A percentile compares a stretch with the other conserved stretches of the same genome.
phyloP scores from a whole-genome alignment of 2,113 vertebrate genomes.

The Cavia aperea region DNA sequence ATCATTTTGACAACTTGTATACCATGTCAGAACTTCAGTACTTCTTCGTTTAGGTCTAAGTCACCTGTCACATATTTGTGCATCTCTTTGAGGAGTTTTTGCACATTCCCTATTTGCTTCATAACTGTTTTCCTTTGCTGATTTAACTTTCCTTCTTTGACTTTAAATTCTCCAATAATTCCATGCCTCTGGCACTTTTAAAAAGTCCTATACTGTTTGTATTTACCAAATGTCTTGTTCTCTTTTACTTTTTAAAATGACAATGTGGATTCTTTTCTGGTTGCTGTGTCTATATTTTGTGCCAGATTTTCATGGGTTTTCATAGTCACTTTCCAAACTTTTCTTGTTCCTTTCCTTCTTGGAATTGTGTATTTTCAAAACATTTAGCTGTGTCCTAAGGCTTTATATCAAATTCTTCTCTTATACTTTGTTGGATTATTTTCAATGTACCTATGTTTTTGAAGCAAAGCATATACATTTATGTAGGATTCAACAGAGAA shows the following conservation, averaged over 20 bases:
- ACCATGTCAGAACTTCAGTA: background rate
- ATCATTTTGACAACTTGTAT: background rate
- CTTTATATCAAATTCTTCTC: background rate
- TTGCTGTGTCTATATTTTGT: background rate
- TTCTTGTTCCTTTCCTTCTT: background rate
- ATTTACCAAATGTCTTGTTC: background rate
- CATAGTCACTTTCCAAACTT: background rate
- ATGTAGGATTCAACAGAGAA: background rate
- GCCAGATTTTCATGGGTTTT: background rate
- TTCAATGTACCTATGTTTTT: background rate
- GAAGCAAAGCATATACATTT: background rate
- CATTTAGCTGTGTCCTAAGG: background rate
- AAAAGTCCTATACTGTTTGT: background rate
- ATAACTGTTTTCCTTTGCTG: background rate
- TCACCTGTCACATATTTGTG: background rate
- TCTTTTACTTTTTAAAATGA: background rate
- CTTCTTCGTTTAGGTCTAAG: background rate
- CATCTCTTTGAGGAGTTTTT: background rate
- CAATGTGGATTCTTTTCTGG: background rate
- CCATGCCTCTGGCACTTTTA: background rate
- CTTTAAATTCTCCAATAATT: background rate
- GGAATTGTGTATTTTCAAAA: background rate
- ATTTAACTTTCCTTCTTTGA: background rate
- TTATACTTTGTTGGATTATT: background rate
- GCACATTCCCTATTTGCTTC: background rate